Percentiles rank a stretch among this genome's conserved stretches.
Evolutionary conservation across 1,140 invertebrate species (phyloP).

Genomic region (Brachionus paranguensis): DNA sequence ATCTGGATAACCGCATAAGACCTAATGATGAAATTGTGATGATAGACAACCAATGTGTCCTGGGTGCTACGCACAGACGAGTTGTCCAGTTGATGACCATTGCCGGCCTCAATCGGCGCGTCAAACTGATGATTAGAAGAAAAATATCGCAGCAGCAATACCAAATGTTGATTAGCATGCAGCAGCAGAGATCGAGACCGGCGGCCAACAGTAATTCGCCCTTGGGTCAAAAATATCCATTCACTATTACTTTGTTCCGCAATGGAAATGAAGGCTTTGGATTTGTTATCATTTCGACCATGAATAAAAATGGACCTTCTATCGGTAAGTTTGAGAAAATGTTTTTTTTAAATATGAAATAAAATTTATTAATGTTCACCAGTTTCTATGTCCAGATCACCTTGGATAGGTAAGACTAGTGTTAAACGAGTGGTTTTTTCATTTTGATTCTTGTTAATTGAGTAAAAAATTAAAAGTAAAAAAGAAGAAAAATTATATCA

Average conservation of each 20-base stretch:
- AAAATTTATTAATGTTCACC: neutral
- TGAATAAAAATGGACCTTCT: conserved; percentile 82
- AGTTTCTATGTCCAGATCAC: neutral
- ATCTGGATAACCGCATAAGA: conserved; percentile 74
- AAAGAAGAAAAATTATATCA: no score
- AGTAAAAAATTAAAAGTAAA: neutral
- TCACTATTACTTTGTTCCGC: conserved; percentile 79
- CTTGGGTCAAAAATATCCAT: conserved; percentile 55
- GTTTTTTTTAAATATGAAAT: no score
- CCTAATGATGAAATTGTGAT: conserved; percentile 83
- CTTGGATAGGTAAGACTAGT: conserved; percentile 20
- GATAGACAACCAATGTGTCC: conserved; percentile 72
- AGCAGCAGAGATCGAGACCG: neutral
- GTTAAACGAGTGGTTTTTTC: neutral
- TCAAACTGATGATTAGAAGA: conserved; percentile 51
- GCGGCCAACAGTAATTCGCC: neutral
- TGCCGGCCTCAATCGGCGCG: conserved; percentile 70
- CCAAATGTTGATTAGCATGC: conserved; percentile 21
- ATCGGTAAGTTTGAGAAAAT: conserved; percentile 67
- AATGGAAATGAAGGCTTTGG: conserved; percentile 93
- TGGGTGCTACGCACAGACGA: conserved; percentile 77
- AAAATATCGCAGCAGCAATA: conserved; percentile 46
- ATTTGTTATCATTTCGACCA: conserved; percentile 95
- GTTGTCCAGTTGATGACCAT: conserved; percentile 82
- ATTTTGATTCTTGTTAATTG: neutral